Base-by-base conservation (phyloP, 2,797 vertebrate genomes). In the Hozukius guyotensis region DNA sequence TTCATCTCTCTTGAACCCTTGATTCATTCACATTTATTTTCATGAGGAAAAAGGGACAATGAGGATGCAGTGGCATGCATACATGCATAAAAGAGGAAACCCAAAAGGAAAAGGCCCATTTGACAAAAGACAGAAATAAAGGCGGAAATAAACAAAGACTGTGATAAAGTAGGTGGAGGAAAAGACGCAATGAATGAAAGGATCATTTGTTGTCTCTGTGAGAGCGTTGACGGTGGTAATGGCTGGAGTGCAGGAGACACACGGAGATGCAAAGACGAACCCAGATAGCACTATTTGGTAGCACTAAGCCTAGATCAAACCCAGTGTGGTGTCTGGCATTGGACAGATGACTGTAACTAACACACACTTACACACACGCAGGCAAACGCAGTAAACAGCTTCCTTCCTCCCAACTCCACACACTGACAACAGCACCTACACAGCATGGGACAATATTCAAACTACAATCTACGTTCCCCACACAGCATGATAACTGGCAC, bases 1-100 rank as follows among this genome's bases (percentile, higher is more conserved):
- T 84, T 87, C 68, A 80, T 85, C 77, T 72, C 59, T 75, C 69
- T 68, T 56, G 52, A 72, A 89, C 55, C 68, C 29, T 49, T 55
- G 18, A 82, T 83, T 74, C 34, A 31, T 63, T 55, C 36, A 18
- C 70, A 85, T 86, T 72, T 69, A 80, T 84, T 88, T 83, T 70
- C 42, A 69, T 60, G 29, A 64, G 46, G 32, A 29, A 73, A 34
- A 61, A 10, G 16, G 18, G 25, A 64, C 14, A 8, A 25, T 53
- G 38, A 42, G 76, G 77, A 56, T 77, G 32, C 61, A n/a, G 6
- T 53, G 38, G 22, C 9, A 31, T 27, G 10, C 14, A 61, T 60
- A 3, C 6, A 22, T 12, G 32, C 42, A 70, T 65, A 68, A 61
- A 63, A 65, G 20, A 61, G 25, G 31, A 42, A 65, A 36, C 75